Base-by-base conservation (phyloP, 1,140 invertebrate genomes). In the Theocolax elegans region DNA sequence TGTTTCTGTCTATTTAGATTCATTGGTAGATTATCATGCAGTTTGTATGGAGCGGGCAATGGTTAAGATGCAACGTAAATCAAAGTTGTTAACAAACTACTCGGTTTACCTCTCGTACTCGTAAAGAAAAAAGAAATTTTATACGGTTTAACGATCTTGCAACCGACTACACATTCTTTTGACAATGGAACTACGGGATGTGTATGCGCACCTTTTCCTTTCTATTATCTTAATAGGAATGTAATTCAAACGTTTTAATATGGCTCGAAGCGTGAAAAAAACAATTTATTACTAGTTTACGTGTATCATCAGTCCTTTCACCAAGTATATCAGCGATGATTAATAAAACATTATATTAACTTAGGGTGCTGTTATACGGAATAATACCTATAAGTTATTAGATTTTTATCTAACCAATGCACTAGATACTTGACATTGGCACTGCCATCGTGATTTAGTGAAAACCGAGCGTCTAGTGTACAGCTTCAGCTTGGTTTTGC, bases 1-100 rank as follows among this genome's bases (percentile, higher is more conserved):
- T 54, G 49, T 65, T 53, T 53, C 48, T 29, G 49, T 42, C 38
- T 65, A 54, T 65, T 53, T 53, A 65, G 63, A 65, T 54, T 31
- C 63, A 40, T 15, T 27, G 15, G n/a, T 9, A 65, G 49, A 65
- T 65, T 54, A 65, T 23, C n/a, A 65, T 23, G 42, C 21, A 42
- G 15, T 65, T 51, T 65, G 25, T 46, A 53, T 42, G 27, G 31
- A 7, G 48, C 31, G 31, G 31, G 46, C 40, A 21, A 53, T 27
- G 21, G 21, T 64, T 53, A 27, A 17, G 62, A 48, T 17, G 25
- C 48, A 42, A 40, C 62, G 25, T 49, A 46, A 51, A 40, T 64
- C 48, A 31, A 6, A 64, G 17, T 38, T 64, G 17, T 51, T 64
- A 35, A 60, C 48, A 35, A 54, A 23, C 29, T 29, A 27, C 23